These are phyloP conservation scores for Acanthaster planci DNA, from an alignment of 35 echinoderm and acorn worm species.

Conservation along the genomic window DNA sequence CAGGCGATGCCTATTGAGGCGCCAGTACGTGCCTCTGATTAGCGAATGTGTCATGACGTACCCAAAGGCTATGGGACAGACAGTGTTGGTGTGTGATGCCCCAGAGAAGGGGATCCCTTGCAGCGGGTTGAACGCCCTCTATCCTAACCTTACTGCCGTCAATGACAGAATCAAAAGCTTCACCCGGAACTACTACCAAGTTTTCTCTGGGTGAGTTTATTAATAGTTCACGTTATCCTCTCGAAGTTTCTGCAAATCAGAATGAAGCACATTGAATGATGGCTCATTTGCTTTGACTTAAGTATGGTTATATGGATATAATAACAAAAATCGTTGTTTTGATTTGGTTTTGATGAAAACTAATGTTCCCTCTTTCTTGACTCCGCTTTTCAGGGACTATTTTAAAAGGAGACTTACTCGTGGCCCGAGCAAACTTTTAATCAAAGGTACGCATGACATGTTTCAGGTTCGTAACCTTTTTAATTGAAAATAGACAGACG, in stretches of 20 bases:
- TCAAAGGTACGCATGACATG: conserved; percentile 2
- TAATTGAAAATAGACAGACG: too few species aligned
- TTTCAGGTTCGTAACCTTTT: too few species aligned
- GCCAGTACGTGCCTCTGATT: conserved; percentile 16
- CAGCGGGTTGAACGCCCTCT: background rate
- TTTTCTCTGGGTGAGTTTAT: background rate
- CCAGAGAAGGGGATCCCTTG: background rate
- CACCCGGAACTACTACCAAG: background rate
- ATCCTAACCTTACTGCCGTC: background rate
- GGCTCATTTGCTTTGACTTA: too few species aligned
- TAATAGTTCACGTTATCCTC: too few species aligned
- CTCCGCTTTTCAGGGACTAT: background rate
- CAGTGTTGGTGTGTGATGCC: background rate
- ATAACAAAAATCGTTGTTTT: too few species aligned
- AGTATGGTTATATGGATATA: too few species aligned
- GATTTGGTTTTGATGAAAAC: too few species aligned
- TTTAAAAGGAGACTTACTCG: background rate
- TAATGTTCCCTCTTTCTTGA: background rate
- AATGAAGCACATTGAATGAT: too few species aligned
- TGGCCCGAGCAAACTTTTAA: background rate
- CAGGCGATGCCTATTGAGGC: background rate
- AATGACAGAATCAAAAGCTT: background rate
- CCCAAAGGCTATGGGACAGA: background rate
- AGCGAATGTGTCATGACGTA: background rate
- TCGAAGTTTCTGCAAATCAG: too few species aligned